Percentiles rank a stretch among this genome's conserved stretches.
phyloP scores from a whole-genome alignment of 2,797 vertebrate genomes.

The Pangasius larnaudii region DNA sequence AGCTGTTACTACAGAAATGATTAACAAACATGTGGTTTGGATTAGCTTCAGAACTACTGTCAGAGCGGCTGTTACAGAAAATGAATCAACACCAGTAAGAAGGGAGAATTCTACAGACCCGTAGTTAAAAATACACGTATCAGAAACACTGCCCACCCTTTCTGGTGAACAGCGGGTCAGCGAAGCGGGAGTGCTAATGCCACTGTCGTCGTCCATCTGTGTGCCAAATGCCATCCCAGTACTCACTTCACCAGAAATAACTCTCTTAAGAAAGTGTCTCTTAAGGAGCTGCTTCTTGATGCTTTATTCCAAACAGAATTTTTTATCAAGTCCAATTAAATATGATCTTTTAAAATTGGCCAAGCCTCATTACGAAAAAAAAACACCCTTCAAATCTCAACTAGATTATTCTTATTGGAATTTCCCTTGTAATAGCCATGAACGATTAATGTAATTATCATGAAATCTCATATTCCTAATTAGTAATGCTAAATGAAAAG shows the following conservation, averaged over 20 bases:
- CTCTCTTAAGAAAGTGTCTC: conserved; percentile 36
- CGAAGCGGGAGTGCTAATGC: conserved; percentile 34
- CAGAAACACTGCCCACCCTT: background rate
- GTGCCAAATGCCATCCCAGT: conserved; percentile 37
- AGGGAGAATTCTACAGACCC: background rate
- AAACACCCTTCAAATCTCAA: background rate
- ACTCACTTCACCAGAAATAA: conserved; percentile 7
- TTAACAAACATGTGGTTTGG: background rate
- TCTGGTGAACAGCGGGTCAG: conserved; percentile 17
- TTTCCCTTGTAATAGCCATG: background rate
- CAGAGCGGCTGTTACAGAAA: background rate
- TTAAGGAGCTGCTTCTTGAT: conserved; percentile 3
- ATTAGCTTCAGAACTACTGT: background rate
- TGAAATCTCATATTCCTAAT: background rate
- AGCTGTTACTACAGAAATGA: background rate
- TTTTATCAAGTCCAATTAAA: conserved; percentile 28
- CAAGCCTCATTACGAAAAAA: conserved; percentile 2
- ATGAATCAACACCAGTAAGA: background rate
- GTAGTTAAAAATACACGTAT: conserved; percentile 9
- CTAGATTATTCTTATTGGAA: conserved; percentile 12
- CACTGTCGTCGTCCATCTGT: conserved; percentile 54
- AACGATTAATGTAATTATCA: background rate
- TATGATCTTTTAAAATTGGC: conserved; percentile 21
- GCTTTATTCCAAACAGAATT: conserved; percentile 36
- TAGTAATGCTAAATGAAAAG: background rate